Conservation (phyloP, 2,888 invertebrate species). For the Macaria liturata region DNA sequence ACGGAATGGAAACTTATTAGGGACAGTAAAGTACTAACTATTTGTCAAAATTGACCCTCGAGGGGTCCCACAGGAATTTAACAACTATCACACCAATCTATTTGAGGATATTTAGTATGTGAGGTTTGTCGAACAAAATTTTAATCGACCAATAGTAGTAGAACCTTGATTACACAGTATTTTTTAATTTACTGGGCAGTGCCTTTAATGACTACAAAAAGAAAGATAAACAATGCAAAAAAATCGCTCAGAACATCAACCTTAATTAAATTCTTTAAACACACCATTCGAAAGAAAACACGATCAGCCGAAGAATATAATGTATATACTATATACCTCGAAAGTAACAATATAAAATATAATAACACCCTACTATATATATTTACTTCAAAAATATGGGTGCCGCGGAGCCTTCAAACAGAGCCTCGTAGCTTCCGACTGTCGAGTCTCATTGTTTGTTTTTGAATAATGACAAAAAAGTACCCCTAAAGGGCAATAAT, state of each 20-base stretch:
- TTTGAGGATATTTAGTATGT: slow-evolving; percentile 55
- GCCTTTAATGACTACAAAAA: too few species aligned
- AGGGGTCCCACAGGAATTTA: slow-evolving; percentile 62
- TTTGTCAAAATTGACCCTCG: slow-evolving; percentile 78
- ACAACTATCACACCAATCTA: slow-evolving; percentile 69
- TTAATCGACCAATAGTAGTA: background rate
- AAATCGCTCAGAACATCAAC: too few species aligned
- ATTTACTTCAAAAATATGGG: background rate
- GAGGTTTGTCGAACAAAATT: slow-evolving; percentile 35
- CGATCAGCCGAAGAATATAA: too few species aligned
- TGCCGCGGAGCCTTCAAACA: slow-evolving; percentile 32
- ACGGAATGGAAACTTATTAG: slow-evolving; percentile 49
- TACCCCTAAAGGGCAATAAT: slow-evolving; percentile 63
- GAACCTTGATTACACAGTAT: too few species aligned
- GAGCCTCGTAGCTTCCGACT: slow-evolving; percentile 33
- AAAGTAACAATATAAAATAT: too few species aligned
- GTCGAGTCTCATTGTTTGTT: slow-evolving; percentile 45
- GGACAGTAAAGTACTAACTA: slow-evolving; percentile 78
- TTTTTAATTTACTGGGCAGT: too few species aligned
- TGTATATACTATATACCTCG: too few species aligned
- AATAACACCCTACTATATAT: background rate
- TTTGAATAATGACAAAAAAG: slow-evolving; percentile 56
- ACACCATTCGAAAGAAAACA: too few species aligned
- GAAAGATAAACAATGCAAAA: too few species aligned
- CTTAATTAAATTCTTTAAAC: too few species aligned